A percentile compares a stretch with the other conserved stretches of the same genome.
These are phyloP conservation scores for Trichosurus vulpecula DNA, from an alignment of 2,797 vertebrate species.

Conservation along the genomic window DNA sequence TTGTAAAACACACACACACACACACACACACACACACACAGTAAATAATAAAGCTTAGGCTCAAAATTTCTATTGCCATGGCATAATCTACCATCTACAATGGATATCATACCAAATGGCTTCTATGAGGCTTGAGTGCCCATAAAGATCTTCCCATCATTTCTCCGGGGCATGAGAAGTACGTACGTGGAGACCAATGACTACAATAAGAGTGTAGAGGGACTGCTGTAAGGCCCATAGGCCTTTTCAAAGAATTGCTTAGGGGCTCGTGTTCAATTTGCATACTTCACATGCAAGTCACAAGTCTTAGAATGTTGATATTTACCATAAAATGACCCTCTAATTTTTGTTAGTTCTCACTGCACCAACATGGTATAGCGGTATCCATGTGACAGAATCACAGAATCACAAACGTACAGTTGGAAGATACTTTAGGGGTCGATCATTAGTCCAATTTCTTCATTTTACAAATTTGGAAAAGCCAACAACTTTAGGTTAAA, in stretches of 20 bases:
- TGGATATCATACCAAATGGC: not conserved
- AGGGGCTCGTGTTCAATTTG: not conserved
- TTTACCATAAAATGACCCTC: not conserved
- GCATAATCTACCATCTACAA: not conserved
- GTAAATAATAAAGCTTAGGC: not conserved
- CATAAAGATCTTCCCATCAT: not conserved
- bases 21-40: not conserved
- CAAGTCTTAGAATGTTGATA: conserved; percentile 21
- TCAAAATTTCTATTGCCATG: not conserved
- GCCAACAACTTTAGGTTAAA: not conserved
- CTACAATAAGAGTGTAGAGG: not conserved
- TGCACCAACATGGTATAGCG: not conserved
- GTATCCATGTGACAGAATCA: not conserved
- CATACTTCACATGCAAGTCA: not conserved
- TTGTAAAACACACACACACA: not conserved
- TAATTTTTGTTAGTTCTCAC: conserved; percentile 24
- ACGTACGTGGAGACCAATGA: not conserved
- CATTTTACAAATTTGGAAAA: not conserved
- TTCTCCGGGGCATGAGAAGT: not conserved
- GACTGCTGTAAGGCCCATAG: not conserved
- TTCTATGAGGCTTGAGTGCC: not conserved
- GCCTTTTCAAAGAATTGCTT: not conserved
- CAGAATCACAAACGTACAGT: not conserved
- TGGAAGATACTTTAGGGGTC: not conserved
- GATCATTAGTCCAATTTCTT: not conserved